These are phyloP conservation scores for Diacarnus erythraeanus DNA, from an alignment of 37 sponge, comb jelly and placozoan species.

Conservation along the genomic window DNA sequence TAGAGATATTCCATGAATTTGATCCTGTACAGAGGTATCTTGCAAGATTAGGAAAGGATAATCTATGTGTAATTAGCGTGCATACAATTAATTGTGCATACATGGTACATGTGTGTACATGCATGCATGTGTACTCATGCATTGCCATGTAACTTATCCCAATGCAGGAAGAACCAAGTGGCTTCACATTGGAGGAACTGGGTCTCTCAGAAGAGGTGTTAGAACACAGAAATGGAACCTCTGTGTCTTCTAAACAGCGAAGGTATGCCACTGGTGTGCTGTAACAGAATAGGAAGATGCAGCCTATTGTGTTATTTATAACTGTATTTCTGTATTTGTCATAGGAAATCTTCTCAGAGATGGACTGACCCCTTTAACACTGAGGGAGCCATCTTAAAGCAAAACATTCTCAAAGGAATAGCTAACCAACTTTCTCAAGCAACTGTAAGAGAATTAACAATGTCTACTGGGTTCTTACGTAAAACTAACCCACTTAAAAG, in stretches of 20 bases:
- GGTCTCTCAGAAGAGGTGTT: slow-evolving; percentile 27
- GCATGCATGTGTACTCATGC: too few relatives aligned
- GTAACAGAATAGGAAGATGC: neutral
- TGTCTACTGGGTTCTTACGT: neutral
- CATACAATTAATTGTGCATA: too few relatives aligned
- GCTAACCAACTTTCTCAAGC: slow-evolving; percentile 65
- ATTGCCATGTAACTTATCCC: too few relatives aligned
- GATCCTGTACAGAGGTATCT: too few relatives aligned
- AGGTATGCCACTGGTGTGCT: neutral
- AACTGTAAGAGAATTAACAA: slow-evolving; percentile 42
- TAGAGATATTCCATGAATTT: too few relatives aligned
- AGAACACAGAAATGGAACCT: neutral
- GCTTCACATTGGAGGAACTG: slow-evolving; percentile 43
- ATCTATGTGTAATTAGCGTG: too few relatives aligned
- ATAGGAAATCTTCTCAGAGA: neutral
- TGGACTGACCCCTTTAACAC: neutral
- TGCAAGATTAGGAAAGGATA: too few relatives aligned
- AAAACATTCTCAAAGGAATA: slow-evolving; percentile 47
- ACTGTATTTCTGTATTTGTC: too few relatives aligned
- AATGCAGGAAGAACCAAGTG: slow-evolving; percentile 1
- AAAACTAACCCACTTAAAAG: neutral
- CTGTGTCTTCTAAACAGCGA: neutral
- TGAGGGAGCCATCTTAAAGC: slow-evolving; percentile 58
- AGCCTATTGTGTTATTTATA: neutral
- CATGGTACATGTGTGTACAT: too few relatives aligned